Conservation (phyloP, 92 coral and sea anemone species). For the Virgularia gustaviana region DNA sequence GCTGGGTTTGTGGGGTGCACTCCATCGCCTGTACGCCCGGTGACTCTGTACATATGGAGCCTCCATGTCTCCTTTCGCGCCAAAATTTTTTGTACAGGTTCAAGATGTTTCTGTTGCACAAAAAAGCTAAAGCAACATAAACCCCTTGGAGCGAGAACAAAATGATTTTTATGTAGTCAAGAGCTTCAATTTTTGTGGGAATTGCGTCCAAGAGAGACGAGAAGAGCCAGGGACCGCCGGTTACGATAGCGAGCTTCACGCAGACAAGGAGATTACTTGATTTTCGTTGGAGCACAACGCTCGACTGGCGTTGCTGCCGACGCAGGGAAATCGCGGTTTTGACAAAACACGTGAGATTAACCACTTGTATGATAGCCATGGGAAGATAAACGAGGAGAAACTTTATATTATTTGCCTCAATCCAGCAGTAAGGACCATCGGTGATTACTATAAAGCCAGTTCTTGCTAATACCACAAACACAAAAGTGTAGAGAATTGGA, state of each 20-base stretch:
- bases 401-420: slow-evolving; percentile 36
- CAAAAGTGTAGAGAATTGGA: slow-evolving; percentile 49
- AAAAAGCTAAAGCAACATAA: no score
- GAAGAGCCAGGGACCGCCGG: not conserved
- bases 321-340: slow-evolving; percentile 24
- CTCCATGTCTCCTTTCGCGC: no score
- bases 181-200: not conserved
- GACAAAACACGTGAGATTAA: slow-evolving; percentile 46
- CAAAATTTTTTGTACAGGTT: not conserved
- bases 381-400: slow-evolving; percentile 51
- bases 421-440: slow-evolving; percentile 67
- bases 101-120: no score
- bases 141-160: no score
- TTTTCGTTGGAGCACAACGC: not conserved
- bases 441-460: slow-evolving; percentile 50
- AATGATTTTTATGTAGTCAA: no score
- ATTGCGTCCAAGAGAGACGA: not conserved
- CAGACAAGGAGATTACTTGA: not conserved
- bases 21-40: no score
- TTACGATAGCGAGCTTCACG: not conserved
- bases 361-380: slow-evolving; percentile 32
- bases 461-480: slow-evolving; percentile 55
- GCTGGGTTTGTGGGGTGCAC: no score
- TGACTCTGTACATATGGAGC: no score
- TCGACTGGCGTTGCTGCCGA: not conserved